Evolutionary conservation across 2,113 vertebrate genomes (phyloP), one percentile per base, ranked within the genome.

Genomic region (Colius striatus): DNA sequence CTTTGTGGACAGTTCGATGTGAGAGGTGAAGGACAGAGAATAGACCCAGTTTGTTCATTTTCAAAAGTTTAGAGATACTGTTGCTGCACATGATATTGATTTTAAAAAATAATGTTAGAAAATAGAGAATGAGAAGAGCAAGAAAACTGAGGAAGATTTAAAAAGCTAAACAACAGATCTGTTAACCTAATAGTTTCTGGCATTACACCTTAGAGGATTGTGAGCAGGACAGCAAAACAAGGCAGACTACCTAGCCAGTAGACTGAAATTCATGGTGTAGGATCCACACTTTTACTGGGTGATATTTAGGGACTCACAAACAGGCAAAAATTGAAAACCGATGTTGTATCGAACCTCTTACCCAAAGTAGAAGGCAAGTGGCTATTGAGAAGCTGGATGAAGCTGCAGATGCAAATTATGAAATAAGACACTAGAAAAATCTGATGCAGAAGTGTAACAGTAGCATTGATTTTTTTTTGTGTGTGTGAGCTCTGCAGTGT

Each of bases 401-500:
- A 66, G 43, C 17, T 30, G 22, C 4, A 17, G 19, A 23, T 88
- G 23, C 27, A 68, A 57, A 53, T 75, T 7, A 27, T 30, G 16
- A 51, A 48, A n/a, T 22, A 45, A 75, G 13, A 22, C 12, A 19
- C 6, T 17, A 29, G 36, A 73, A 66, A 58, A 66, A 78, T 65
- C 22, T 5, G 16, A 26, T 34, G 16, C 2, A 2, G 38, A 66
- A 66, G 30, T 12, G 16, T 48, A 12, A 17, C 13, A 34, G 14
- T 20, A n/a, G 14, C 51, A 58, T 85, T 61, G 0, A n/a, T 45
- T 45, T 73, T 32, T 73, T 32, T 75, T 38, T 57, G 10, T 0
- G 6, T 0, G 6, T 1, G 4, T 23, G 50, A 84, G 17, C 19
- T 84, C n/a, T 66, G 50, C 0, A 0, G 15, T 66, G 3, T 50